Base-by-base conservation (phyloP, 2,888 invertebrate genomes). In the Liopterus haemorrhoidalis region DNA sequence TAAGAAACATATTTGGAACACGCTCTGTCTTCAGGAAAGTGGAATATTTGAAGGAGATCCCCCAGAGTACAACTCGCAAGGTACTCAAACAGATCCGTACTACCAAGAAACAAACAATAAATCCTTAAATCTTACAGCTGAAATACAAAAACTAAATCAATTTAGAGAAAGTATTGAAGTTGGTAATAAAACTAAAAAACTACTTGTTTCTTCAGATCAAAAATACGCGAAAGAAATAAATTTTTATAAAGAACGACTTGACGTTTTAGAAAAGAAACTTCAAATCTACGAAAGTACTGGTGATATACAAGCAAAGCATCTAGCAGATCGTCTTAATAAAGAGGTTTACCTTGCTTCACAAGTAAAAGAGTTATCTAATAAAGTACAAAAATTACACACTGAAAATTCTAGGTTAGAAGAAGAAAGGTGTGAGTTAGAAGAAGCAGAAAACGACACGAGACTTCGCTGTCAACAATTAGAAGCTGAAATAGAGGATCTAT, bases 371-470 rank as follows among this genome's bases (percentile, higher is more conserved):
- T 59, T 74, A 22, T 63, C 62, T 2, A 66, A 70, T 41, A 64
- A 69, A n/a, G 71, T 81, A 37, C 69, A 72, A 50, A 73, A 72
- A 58, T 71, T 82, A 57, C 72, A 78, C 58, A 72, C 75, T 33
- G 78, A 80, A 57, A 81, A 81, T 64, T 73, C 75, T 45, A 69
- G 71, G 54, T 66, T 83, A 54, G 82, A 83, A 59, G 82, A 83
- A 61, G 82, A 82, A 59, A 77, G 79, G 63, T 80, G 82, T 60
- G 83, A 84, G 64, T 71, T 82, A 50, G 83, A 83, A 66, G 83
- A 83, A 65, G 81, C 81, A 19, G 83, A 83, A 67, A 83, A 83
- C 70, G 83, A 83, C 57, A 80, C 81, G n/a, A 68, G 78, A 55
- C 66, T 77, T 54, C 72, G 74, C 62, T 76, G 74, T 69, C 77